A percentile compares a stretch with the other conserved stretches of the same genome.
phyloP scores from a whole-genome alignment of 2,888 invertebrate species.

The Zeuzera pyrina region DNA sequence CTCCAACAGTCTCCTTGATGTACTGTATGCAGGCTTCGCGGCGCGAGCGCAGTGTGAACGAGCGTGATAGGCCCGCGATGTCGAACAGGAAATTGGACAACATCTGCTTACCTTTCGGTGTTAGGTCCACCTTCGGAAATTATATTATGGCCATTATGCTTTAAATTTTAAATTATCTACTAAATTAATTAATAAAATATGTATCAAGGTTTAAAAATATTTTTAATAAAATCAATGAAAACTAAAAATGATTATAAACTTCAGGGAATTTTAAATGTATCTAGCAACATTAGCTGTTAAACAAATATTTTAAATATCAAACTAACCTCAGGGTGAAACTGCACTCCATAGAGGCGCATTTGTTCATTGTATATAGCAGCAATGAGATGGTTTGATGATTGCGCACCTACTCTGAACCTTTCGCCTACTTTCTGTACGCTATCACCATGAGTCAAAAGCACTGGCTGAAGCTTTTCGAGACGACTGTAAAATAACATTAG shows the following conservation, averaged over 20 bases:
- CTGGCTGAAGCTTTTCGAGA: slow-evolving; percentile 88
- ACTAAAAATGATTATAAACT: too few relatives aligned
- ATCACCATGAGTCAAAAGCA: slow-evolving; percentile 97
- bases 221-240: too few relatives aligned
- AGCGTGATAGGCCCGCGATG: slow-evolving; percentile 88
- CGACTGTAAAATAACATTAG: slow-evolving; percentile 82
- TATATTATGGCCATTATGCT: neutral
- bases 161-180: too few relatives aligned
- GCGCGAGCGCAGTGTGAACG: slow-evolving; percentile 90
- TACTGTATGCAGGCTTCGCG: slow-evolving; percentile 93
- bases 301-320: too few relatives aligned
- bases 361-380: slow-evolving; percentile 95
- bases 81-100: slow-evolving; percentile 95
- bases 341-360: slow-evolving; percentile 93
- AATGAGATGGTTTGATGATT: slow-evolving; percentile 83
- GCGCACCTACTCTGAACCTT: slow-evolving; percentile 88
- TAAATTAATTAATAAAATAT: too few relatives aligned
- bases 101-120: slow-evolving; percentile 92
- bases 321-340: slow-evolving; percentile 96
- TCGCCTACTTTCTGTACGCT: slow-evolving; percentile 94
- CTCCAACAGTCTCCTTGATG: slow-evolving; percentile 90
- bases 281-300: too few relatives aligned
- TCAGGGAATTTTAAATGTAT: too few relatives aligned
- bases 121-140: slow-evolving; percentile 85
- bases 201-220: too few relatives aligned